These are phyloP conservation scores for Martes martes DNA, from an alignment of 2,113 vertebrate species.

Conservation along the genomic window DNA sequence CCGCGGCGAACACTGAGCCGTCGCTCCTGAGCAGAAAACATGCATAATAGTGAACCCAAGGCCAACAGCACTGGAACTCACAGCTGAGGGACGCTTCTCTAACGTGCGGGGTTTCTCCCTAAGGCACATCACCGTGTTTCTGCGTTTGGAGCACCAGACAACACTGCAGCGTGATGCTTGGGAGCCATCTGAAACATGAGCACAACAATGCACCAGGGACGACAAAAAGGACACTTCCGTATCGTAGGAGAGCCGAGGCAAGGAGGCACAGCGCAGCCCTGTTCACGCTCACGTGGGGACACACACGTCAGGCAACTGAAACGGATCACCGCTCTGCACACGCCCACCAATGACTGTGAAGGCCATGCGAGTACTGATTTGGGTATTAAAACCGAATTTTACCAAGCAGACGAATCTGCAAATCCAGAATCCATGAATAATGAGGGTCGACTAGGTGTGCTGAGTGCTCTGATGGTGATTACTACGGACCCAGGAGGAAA, in stretches of 20 bases:
- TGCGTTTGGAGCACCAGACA: neutral
- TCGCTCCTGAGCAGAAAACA: neutral
- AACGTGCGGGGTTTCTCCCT: neutral
- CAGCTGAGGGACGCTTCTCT: neutral
- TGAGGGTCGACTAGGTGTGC: no score
- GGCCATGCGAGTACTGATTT: neutral
- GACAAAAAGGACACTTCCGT: neutral
- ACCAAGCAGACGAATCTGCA: neutral
- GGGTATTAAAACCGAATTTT: neutral
- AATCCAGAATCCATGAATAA: neutral
- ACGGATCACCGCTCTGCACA: neutral
- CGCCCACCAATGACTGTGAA: neutral
- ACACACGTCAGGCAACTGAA: neutral
- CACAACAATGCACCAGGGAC: neutral
- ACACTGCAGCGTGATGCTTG: accelerated
- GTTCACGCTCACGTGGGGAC: neutral
- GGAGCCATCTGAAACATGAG: neutral
- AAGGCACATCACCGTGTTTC: neutral
- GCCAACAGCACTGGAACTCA: neutral
- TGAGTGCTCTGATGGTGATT: no score
- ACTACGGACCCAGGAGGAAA: neutral
- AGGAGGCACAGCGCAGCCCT: neutral
- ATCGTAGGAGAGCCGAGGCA: neutral
- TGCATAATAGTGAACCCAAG: neutral
- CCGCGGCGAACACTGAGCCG: neutral